phyloP scores from a whole-genome alignment of 2,113 vertebrate species.

The Mus musculus region DNA sequence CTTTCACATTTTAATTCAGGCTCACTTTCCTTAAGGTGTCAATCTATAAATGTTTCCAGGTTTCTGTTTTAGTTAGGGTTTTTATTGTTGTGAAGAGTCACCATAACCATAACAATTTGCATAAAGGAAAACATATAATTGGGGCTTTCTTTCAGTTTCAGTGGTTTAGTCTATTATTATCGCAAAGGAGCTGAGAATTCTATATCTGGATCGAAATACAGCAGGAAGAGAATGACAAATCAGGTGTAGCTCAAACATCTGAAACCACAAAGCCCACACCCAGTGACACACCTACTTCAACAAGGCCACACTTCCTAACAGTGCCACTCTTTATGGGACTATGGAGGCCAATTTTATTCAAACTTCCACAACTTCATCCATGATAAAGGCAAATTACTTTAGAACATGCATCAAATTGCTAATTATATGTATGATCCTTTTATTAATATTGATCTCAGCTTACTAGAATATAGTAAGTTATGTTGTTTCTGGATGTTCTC shows the following conservation, averaged over 20 bases:
- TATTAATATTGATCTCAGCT: neutral
- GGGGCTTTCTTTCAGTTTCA: neutral
- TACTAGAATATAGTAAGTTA: neutral
- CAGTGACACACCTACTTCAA: neutral
- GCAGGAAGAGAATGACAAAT: neutral
- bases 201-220: neutral
- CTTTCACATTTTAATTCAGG: neutral
- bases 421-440: neutral
- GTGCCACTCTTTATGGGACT: neutral
- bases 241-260: neutral
- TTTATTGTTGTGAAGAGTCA: neutral
- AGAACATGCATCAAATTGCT: neutral
- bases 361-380: neutral
- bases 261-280: neutral
- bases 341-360: neutral
- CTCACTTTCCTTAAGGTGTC: neutral
- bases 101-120: neutral
- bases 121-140: neutral
- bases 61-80: neutral
- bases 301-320: neutral
- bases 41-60: neutral
- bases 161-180: neutral
- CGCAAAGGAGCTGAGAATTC: neutral
- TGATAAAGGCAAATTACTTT: neutral
- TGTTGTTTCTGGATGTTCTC: neutral